Base-by-base conservation (phyloP, 2,888 invertebrate species). In the Cantharis rufa region DNA sequence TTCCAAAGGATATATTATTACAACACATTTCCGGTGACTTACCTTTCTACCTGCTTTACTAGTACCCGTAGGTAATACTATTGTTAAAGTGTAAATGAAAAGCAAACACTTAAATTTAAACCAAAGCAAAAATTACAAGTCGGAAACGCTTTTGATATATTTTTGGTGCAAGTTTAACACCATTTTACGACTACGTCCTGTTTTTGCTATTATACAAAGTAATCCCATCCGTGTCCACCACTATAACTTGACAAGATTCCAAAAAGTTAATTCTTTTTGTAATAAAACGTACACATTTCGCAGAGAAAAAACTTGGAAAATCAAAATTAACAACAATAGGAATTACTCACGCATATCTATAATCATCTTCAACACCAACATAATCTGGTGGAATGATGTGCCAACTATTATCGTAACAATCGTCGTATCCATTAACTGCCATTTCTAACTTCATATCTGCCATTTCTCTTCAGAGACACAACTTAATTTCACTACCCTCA, bases 331-430 rank as follows among this genome's bases (percentile, higher is more conserved):
- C 48, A 48, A 48, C 11, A 66, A 10, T 21, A n/a, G 3, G n/a
- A 66, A 32, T 11, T 82, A 91, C 92, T 91, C 88, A 92, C 92
- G 91, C 89, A 85, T 91, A 92, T 63, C 93, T 90, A 86, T 93
- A 94, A 84, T 94, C 94, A 71, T 94, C 94, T 66, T 93, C 94
- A 88, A 90, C 86, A 79, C 89, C 90, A 62, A 91, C 91, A 86
- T 94, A 94, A 87, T 94, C 94, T 84, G 93, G 92, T 10, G 93
- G 93, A 81, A 93, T 91, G 81, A 92, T 90, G 77, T 93, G 91
- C 93, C 93, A 94, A 84, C 91, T 90, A 83, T 91, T 90, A 83
- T 94, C 94, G 84, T 91, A 91, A 84, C 91, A 92, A 75, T 91
- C 91, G 78, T 91, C 90, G 83, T 92, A 93, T 68, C 86, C 86